Evolutionary conservation across 1,140 invertebrate genomes (phyloP).

Genomic region (Cryptotermes secundus): DNA sequence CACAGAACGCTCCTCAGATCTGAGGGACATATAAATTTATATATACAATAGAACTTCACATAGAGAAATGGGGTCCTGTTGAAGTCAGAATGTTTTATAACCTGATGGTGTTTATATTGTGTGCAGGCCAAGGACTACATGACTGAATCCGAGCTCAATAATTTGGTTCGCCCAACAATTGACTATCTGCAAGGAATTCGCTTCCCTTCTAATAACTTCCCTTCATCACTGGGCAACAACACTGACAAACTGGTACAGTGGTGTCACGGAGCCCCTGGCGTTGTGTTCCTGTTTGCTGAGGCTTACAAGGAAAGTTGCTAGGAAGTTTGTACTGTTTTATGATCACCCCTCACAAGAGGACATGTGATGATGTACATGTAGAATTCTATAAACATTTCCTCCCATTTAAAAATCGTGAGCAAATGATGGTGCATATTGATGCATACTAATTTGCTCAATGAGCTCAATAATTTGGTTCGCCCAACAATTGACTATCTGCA

Average conservation of each 20-base stretch:
- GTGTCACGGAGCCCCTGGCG: slow-evolving; percentile 93
- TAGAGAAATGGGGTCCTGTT: too few species aligned
- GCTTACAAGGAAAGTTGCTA: slow-evolving; percentile 68
- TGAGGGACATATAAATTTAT: too few species aligned
- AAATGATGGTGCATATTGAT: too few species aligned
- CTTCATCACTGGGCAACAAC: slow-evolving; percentile 69
- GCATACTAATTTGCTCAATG: slow-evolving; percentile 35
- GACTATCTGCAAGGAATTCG: slow-evolving; percentile 61
- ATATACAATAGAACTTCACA: too few species aligned
- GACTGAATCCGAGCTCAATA: slow-evolving; percentile 55
- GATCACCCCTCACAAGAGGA: too few species aligned
- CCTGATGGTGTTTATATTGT: not conserved
- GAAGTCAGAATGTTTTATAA: too few species aligned
- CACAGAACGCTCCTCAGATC: too few species aligned
- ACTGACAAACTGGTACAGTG: slow-evolving; percentile 88
- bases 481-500: slow-evolving; percentile 67
- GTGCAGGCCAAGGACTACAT: slow-evolving; percentile 44
- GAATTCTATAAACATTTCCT: too few species aligned
- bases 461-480: slow-evolving; percentile 57
- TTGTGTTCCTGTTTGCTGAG: slow-evolving; percentile 70
- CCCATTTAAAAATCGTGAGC: too few species aligned
- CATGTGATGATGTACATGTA: too few species aligned
- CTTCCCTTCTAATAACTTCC: slow-evolving; percentile 81
- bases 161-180: slow-evolving; percentile 61
- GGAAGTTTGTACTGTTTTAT: not conserved